phyloP scores from a whole-genome alignment of 2,888 invertebrate species.

The Melanostoma mellinum region DNA sequence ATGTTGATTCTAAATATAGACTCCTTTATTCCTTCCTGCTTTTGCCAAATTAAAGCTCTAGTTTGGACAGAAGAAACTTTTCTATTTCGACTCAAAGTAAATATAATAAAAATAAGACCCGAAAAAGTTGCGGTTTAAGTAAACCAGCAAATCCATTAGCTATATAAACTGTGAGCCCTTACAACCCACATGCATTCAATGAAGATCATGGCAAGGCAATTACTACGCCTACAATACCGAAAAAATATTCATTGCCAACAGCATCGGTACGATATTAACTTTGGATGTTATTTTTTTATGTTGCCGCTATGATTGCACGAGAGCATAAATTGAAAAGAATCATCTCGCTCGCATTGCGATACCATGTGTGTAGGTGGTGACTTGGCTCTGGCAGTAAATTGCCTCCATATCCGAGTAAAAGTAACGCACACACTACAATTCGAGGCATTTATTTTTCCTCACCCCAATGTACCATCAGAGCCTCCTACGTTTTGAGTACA shows the following conservation, averaged over 20 bases:
- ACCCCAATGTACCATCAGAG: slow-evolving; percentile 6
- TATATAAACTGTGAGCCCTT: no score
- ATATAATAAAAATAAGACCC: no score
- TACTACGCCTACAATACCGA: background rate
- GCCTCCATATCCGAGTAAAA: slow-evolving; percentile 9
- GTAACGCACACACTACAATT: slow-evolving; percentile 17
- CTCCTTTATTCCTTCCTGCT: no score
- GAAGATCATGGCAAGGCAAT: background rate
- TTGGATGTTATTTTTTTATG: background rate
- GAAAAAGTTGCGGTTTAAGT: no score
- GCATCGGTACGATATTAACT: slow-evolving; percentile 4
- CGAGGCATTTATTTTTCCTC: slow-evolving; percentile 2
- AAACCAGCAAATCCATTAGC: no score
- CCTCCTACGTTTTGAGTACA: background rate
- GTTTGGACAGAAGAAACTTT: no score
- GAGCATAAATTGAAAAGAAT: slow-evolving; percentile 39
- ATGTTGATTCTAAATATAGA: no score
- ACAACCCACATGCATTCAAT: background rate
- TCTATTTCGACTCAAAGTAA: no score
- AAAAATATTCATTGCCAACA: background rate
- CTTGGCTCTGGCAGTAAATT: slow-evolving; percentile 1
- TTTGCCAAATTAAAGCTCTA: no score
- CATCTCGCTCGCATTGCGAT: slow-evolving; percentile 16
- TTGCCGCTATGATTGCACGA: slow-evolving; percentile 5
- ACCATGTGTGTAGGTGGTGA: background rate